Percentiles rank a stretch among this genome's conserved stretches.
Evolutionary conservation across 2,888 invertebrate species (phyloP).

Genomic region (Tiliacea citrago): DNA sequence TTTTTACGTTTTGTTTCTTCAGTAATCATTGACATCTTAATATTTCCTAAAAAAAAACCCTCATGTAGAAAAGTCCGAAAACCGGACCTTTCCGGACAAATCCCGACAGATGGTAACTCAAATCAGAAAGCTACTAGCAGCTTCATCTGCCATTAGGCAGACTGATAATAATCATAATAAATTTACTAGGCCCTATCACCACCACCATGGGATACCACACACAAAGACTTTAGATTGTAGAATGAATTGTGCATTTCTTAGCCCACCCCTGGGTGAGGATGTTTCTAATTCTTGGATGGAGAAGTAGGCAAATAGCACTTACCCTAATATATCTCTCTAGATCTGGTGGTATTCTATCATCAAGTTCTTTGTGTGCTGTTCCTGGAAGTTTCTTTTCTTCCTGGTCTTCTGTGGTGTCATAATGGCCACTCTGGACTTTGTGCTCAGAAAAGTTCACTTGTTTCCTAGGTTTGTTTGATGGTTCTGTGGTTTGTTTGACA

Average conservation of each 20-base stretch:
- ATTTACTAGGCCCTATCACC: background rate
- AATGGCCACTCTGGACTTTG: conserved; percentile 62
- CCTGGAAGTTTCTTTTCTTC: conserved; percentile 61
- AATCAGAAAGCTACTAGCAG: too few relatives aligned
- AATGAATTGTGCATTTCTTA: background rate
- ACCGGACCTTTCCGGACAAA: too few relatives aligned
- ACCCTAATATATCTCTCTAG: conserved; percentile 86
- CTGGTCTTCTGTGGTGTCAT: conserved; percentile 65
- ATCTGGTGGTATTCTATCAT: conserved; percentile 79
- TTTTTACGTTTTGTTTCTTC: too few relatives aligned
- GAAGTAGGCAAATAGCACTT: conserved; percentile 59
- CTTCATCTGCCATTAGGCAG: too few relatives aligned
- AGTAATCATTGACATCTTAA: too few relatives aligned
- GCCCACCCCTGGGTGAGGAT: too few relatives aligned
- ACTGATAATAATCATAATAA: background rate
- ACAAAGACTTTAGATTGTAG: too few relatives aligned
- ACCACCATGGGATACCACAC: conserved; percentile 1
- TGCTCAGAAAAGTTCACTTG: conserved; percentile 71
- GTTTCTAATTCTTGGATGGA: too few relatives aligned
- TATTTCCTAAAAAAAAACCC: too few relatives aligned
- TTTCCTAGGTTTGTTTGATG: conserved; percentile 53
- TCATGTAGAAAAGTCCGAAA: too few relatives aligned
- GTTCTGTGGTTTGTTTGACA: conserved; percentile 65
- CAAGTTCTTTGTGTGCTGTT: conserved; percentile 64
- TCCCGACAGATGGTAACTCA: too few relatives aligned